Percentiles rank a stretch among this genome's conserved stretches.
phyloP scores from a whole-genome alignment of 2,888 invertebrate species.

The Synanthedon vespiformis region DNA sequence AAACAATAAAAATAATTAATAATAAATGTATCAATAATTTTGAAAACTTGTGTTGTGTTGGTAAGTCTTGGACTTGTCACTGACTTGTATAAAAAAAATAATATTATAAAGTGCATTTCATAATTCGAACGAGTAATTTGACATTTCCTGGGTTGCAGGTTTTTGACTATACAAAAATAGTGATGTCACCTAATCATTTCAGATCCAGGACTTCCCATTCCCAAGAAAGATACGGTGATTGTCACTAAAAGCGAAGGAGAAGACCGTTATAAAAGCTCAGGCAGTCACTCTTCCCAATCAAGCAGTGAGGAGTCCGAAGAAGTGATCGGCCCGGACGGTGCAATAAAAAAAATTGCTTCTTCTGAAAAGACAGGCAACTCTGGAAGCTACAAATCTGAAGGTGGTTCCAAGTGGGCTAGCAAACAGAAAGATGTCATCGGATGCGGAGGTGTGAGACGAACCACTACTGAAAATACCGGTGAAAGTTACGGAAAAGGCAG shows the following conservation, averaged over 20 bases:
- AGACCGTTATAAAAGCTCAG: not conserved
- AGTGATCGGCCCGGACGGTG: not conserved
- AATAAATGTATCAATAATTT: too few relatives aligned
- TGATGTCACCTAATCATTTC: not conserved
- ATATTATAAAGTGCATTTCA: too few relatives aligned
- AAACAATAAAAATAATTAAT: too few relatives aligned
- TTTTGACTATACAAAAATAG: too few relatives aligned
- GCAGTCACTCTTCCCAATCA: not conserved
- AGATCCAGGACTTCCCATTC: not conserved
- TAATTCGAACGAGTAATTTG: too few relatives aligned
- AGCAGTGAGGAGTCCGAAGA: not conserved
- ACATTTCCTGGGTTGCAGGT: too few relatives aligned
- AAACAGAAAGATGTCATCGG: not conserved
- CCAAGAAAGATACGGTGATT: not conserved
- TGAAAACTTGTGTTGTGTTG: too few relatives aligned
- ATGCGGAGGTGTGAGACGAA: not conserved
- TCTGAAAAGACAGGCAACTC: not conserved
- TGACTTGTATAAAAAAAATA: too few relatives aligned
- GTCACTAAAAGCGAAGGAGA: not conserved
- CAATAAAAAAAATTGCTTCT: not conserved
- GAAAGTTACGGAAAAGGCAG: not conserved
- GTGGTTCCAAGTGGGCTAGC: not conserved
- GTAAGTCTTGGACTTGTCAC: too few relatives aligned
- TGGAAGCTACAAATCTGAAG: not conserved
- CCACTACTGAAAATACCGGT: not conserved